Conservation (phyloP, 2,113 vertebrate genomes). For the Dasyornis broadbenti region DNA sequence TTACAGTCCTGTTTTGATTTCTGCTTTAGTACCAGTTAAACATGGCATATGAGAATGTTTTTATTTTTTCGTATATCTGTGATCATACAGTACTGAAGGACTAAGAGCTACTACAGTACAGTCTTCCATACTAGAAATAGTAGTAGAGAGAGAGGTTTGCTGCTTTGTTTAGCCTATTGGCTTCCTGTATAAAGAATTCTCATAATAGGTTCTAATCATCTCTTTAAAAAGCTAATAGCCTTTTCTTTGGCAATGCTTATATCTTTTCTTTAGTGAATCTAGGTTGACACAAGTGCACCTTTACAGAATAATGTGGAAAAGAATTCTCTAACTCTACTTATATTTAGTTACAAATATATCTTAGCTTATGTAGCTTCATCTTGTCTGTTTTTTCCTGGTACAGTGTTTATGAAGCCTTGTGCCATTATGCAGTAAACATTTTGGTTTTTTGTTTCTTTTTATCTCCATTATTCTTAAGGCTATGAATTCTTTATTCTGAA, state of each 20-base stretch:
- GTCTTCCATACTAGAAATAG: neutral
- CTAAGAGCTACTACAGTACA: neutral
- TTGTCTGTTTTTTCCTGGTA: neutral
- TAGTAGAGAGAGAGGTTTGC: neutral
- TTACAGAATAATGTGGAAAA: neutral
- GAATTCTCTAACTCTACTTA: neutral
- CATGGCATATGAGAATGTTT: neutral
- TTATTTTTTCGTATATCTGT: rapidly evolving
- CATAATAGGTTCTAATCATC: neutral
- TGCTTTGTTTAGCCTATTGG: neutral
- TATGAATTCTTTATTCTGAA: neutral
- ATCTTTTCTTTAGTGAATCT: neutral
- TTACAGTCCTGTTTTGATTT: neutral
- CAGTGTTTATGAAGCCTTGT: neutral
- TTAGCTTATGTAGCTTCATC: neutral
- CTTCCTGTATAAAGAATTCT: neutral
- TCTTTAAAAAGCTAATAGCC: neutral
- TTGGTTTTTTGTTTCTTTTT: neutral
- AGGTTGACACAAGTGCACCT: neutral
- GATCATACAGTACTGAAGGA: neutral
- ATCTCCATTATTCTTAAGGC: neutral
- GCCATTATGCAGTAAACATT: neutral
- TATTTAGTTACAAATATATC: neutral
- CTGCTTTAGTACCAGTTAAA: neutral
- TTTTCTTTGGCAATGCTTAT: neutral